Conservation (phyloP, 2,797 vertebrate species). For the Labroides dimidiatus region DNA sequence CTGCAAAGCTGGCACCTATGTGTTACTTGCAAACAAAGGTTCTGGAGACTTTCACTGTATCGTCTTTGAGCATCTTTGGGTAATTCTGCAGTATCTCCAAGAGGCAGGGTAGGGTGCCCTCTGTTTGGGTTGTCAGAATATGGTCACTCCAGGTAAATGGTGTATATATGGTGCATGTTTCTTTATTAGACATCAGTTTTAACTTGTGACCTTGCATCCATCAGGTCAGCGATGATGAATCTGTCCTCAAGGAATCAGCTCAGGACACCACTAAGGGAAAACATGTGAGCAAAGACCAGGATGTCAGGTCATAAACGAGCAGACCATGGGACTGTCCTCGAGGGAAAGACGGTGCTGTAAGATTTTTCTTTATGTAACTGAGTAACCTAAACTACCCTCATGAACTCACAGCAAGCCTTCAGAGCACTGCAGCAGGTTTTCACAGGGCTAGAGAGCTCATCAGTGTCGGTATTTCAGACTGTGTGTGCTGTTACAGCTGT, state of each 20-base stretch:
- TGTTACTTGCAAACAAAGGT: too few species aligned
- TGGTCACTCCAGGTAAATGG: too few species aligned
- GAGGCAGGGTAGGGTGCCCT: too few species aligned
- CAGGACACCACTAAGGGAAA: neutral
- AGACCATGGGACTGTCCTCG: neutral
- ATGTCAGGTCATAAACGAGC: neutral
- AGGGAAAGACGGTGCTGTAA: neutral
- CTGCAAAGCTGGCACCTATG: too few species aligned
- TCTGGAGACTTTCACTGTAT: too few species aligned
- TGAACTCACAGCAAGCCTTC: neutral
- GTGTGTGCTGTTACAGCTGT: neutral
- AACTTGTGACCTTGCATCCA: too few species aligned
- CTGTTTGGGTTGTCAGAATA: too few species aligned
- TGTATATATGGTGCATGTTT: too few species aligned
- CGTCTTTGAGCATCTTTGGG: too few species aligned
- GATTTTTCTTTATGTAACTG: neutral
- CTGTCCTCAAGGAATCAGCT: neutral
- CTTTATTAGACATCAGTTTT: neutral
- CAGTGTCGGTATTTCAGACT: neutral
- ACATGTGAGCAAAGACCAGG: neutral
- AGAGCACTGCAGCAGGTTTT: neutral
- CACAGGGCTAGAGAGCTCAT: neutral
- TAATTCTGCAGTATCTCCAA: too few species aligned
- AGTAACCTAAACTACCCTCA: neutral
- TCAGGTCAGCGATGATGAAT: too few species aligned